Percentiles rank a stretch among this genome's conserved stretches.
phyloP scores from a whole-genome alignment of 2,888 invertebrate species.

The Lepidochitona cinerea region DNA sequence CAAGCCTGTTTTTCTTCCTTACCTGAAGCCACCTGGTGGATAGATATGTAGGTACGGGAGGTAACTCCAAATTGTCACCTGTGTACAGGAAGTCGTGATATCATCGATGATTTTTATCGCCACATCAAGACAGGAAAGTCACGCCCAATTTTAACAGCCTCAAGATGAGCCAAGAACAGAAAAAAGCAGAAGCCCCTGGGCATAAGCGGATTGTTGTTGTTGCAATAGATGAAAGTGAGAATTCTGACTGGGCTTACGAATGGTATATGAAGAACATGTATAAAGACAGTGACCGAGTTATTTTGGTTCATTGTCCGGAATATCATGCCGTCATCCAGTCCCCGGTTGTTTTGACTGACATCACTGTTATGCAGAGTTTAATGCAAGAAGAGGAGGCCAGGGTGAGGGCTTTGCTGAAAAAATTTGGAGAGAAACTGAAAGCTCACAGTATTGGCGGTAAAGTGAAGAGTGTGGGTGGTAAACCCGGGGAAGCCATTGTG shows the following conservation, averaged over 20 bases:
- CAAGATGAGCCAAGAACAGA: too few species aligned
- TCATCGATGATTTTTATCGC: too few species aligned
- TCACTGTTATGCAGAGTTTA: constrained; percentile 34
- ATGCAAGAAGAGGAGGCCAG: constrained; percentile 39
- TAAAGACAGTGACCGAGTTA: neutral
- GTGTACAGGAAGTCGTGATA: too few species aligned
- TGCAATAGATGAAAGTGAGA: constrained; percentile 40
- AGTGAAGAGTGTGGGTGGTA: neutral
- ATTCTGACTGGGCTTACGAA: constrained; percentile 39
- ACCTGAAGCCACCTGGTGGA: too few species aligned
- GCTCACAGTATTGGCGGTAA: constrained; percentile 38
- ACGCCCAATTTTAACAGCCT: too few species aligned
- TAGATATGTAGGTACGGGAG: too few species aligned
- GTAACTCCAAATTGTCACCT: too few species aligned
- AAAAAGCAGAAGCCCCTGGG: too few species aligned
- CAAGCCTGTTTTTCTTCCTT: too few species aligned
- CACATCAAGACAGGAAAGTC: too few species aligned
- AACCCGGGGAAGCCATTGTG: constrained; percentile 43
- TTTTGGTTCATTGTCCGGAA: neutral
- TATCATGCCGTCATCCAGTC: neutral
- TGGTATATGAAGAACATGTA: constrained; percentile 7
- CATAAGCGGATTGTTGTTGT: constrained; percentile 34
- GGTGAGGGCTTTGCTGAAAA: constrained; percentile 36
- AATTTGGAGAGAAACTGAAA: constrained; percentile 44
- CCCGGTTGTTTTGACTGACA: constrained; percentile 42